A percentile compares a stretch with the other conserved stretches of the same genome.
These are phyloP conservation scores for Apolygus lucorum DNA, from an alignment of 1,140 invertebrate species.

Conservation along the genomic window DNA sequence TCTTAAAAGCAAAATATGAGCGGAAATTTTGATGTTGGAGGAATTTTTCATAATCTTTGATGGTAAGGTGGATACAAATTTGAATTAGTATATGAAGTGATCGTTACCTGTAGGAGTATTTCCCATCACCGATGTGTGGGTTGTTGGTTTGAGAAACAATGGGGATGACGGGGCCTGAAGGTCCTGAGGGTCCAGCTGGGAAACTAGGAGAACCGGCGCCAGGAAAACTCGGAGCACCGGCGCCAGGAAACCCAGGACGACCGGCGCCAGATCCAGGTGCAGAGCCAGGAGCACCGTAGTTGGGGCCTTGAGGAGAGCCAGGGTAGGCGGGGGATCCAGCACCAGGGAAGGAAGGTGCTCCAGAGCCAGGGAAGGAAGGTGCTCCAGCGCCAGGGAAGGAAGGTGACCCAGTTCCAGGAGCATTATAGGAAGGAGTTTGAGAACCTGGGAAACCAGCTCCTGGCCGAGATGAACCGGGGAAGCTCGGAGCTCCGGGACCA, in stretches of 20 bases:
- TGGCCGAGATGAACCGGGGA: not conserved
- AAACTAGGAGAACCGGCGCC: constrained; percentile 14
- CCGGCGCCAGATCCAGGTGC: constrained; percentile 5
- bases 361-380: not conserved
- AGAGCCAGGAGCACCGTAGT: constrained; percentile 11
- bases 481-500: not conserved
- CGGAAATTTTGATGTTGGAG: too few species aligned
- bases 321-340: constrained; percentile 1
- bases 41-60: too few species aligned
- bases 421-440: not conserved
- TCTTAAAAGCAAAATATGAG: too few species aligned
- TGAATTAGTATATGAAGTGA: not conserved
- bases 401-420: constrained; percentile 19
- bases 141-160: constrained; percentile 32
- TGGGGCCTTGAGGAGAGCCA: not conserved
- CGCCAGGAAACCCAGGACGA: constrained; percentile 3
- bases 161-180: constrained; percentile 29
- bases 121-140: constrained; percentile 33
- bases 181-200: not conserved
- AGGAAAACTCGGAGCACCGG: not conserved
- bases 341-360: constrained; percentile 14
- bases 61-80: too few species aligned
- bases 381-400: constrained; percentile 24
- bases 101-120: constrained; percentile 33
- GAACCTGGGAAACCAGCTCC: constrained; percentile 17